Evolutionary conservation across 2,888 invertebrate genomes (phyloP), one percentile per base, ranked within the genome.

Genomic region (Drepanosiphum platanoidis): DNA sequence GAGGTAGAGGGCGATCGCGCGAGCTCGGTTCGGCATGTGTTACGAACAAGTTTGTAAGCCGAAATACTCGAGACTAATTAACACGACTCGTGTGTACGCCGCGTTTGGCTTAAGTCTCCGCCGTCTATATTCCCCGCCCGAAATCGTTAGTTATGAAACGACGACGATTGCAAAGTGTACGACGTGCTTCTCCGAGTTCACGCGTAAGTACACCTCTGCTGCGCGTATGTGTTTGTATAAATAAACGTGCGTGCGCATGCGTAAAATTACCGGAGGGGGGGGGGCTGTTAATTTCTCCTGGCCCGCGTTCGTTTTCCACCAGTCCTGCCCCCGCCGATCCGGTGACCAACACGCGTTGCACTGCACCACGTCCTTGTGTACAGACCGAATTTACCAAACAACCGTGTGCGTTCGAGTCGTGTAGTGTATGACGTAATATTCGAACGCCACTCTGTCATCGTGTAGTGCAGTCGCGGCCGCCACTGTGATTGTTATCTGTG

Each of bases 31-130:
- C 46, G 52, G 36, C 36, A 36, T 58, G 58, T 11, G 22, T 39
- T 36, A 68, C 34, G 52, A 52, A 61, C 27, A 30, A 82, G 72
- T 82, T 72, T 72, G 72, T 83, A 58, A 46, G 74, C 52, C 36
- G 83, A 75, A 83, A 83, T 83, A n/a, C 46, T 83, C 66, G 83
- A n/a, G n/a, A 46, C 83, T 83, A 75, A 83, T 83, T 83, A 83
- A 75, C 83, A 64, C n/a, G 71, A 81, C 71, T 81, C 72, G 27
- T 30, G 58, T 39, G 27, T 1, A 66, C 32, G 46, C 15, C 30
- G 30, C 30, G 9, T 30, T 64, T 30, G 64, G 39, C 77, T 64
- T 30, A 22, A 64, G 30, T 36, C 36, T 9, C 27, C 18, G 15
- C 7, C 18, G 32, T 68, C 15, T 18, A 18, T 1, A 18, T 7